Conservation (phyloP, 2,888 invertebrate genomes). For the Lasius fuliginosus region DNA sequence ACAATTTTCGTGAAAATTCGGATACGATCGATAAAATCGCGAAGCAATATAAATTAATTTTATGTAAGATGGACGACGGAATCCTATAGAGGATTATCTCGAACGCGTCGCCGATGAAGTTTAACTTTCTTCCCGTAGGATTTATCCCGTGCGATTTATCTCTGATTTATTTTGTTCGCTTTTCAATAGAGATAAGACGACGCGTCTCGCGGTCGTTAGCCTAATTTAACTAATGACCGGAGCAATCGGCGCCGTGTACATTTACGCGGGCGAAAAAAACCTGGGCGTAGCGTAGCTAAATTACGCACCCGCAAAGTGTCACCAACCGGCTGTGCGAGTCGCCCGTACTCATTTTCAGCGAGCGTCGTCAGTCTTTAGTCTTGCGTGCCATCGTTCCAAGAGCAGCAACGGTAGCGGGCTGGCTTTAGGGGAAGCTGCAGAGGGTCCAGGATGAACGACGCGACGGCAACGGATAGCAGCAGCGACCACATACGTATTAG, state of each 20-base stretch:
- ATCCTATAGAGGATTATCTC: conserved; percentile 13
- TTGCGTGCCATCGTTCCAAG: conserved; percentile 47
- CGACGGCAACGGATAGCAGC: conserved; percentile 34
- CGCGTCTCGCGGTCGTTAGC: conserved; percentile 43
- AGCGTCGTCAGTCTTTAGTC: conserved; percentile 48
- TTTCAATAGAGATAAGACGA: conserved; percentile 41
- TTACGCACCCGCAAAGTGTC: conserved; percentile 51
- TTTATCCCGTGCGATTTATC: conserved; percentile 23
- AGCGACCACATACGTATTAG: conserved; percentile 79
- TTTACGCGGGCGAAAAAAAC: conserved; percentile 18
- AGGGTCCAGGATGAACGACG: conserved; percentile 14
- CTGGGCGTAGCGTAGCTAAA: conserved; percentile 11
- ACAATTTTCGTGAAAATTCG: conserved; percentile 20
- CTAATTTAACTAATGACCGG: conserved; percentile 55
- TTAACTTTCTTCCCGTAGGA: conserved; percentile 40
- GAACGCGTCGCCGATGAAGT: conserved; percentile 31
- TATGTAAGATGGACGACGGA: conserved; percentile 27
- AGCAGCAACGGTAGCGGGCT: conserved; percentile 26
- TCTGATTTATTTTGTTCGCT: conserved; percentile 42
- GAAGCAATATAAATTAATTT: conserved; percentile 26
- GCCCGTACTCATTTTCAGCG: conserved; percentile 51
- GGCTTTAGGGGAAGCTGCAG: conserved; percentile 31
- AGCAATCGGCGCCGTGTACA: conserved; percentile 44
- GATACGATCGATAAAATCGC: conserved; percentile 14
- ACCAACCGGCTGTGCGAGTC: conserved; percentile 41